Conservation (phyloP, 2,888 invertebrate species). For the Vannuccia rotundouncinata region DNA sequence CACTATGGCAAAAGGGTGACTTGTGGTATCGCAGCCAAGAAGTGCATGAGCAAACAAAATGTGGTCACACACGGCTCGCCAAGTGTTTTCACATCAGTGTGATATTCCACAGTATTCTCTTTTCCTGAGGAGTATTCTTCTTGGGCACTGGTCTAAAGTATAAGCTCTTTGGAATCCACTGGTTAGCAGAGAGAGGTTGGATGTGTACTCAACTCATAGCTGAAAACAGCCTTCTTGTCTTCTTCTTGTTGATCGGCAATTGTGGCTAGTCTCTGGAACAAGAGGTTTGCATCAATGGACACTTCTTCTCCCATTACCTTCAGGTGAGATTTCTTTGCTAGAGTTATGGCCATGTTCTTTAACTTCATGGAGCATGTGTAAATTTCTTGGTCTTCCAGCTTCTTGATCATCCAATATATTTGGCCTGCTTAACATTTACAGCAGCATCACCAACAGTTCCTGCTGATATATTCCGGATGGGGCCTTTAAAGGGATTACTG, state of each 20-base stretch:
- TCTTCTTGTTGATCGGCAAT: conserved; percentile 36
- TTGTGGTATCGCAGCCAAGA: conserved; percentile 26
- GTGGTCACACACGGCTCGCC: conserved; percentile 26
- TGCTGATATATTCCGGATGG: conserved; percentile 43
- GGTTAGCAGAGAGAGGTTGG: conserved; percentile 38
- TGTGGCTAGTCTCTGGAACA: conserved; percentile 43
- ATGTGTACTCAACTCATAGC: conserved; percentile 39
- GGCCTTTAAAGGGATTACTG: conserved; percentile 18
- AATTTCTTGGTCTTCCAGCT: conserved; percentile 40
- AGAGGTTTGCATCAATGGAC: conserved; percentile 42
- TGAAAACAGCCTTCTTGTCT: conserved; percentile 33
- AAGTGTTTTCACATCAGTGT: conserved; percentile 26
- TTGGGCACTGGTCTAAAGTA: conserved; percentile 23
- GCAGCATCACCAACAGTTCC: conserved; percentile 41
- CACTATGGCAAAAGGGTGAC: conserved; percentile 21
- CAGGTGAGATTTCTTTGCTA: conserved; percentile 24
- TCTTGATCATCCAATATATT: conserved; percentile 42
- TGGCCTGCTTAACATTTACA: conserved; percentile 43
- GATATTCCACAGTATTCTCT: conserved; percentile 23
- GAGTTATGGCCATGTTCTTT: conserved; percentile 24
- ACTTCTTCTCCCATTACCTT: conserved; percentile 37
- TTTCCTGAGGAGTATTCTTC: conserved; percentile 24
- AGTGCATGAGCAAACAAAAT: conserved; percentile 26
- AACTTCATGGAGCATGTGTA: conserved; percentile 26
- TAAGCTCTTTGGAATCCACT: conserved; percentile 21